These are phyloP conservation scores for Serinus canaria DNA, from an alignment of 2,113 vertebrate genomes.

Conservation along the genomic window DNA sequence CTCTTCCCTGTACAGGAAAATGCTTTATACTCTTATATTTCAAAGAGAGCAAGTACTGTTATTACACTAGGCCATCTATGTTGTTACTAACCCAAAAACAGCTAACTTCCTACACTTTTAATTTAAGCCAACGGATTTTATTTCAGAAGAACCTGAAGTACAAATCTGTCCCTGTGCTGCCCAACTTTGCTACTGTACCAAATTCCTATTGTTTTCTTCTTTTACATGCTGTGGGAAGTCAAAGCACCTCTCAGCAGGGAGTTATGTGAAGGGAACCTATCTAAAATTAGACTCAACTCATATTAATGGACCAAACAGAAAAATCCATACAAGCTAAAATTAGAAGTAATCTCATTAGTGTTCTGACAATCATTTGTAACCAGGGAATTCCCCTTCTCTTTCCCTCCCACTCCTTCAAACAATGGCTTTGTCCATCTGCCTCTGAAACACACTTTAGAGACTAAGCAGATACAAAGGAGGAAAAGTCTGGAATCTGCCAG, in stretches of 20 bases:
- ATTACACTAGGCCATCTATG: neutral
- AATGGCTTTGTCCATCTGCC: neutral
- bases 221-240: neutral
- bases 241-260: neutral
- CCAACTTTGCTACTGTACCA: neutral
- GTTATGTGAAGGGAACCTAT: neutral
- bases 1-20: neutral
- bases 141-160: neutral
- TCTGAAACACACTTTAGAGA: neutral
- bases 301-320: slow-evolving; percentile 44
- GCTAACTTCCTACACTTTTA: neutral
- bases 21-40: neutral
- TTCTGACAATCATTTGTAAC: slow-evolving; percentile 1
- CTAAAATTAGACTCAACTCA: slow-evolving; percentile 42
- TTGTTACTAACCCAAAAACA: neutral
- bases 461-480: neutral
- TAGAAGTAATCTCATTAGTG: slow-evolving; percentile 33
- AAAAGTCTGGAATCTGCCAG: neutral
- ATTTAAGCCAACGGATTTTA: neutral
- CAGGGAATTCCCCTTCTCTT: slow-evolving; percentile 24
- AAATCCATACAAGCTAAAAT: slow-evolving; percentile 33
- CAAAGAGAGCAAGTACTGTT: neutral
- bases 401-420: slow-evolving; percentile 8
- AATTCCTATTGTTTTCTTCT: neutral
- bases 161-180: neutral